These are phyloP conservation scores for Protodeltote pygarga DNA, from an alignment of 2,888 invertebrate species.

Conservation along the genomic window DNA sequence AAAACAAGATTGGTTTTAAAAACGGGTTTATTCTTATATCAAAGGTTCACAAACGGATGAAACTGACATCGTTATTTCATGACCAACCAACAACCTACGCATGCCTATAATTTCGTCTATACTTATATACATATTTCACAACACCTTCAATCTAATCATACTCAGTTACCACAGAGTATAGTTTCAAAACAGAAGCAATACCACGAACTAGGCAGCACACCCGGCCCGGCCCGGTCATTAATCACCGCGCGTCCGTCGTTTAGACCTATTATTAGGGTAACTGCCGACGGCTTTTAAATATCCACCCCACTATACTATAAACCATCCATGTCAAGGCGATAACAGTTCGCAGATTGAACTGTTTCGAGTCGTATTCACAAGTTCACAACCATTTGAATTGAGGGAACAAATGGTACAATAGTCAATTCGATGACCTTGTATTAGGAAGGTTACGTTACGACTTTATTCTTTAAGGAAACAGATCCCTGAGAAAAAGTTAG, in stretches of 20 bases:
- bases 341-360: constrained; percentile 57
- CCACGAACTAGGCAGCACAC: constrained; percentile 32
- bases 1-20: too few species aligned
- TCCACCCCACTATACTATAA: constrained; percentile 52
- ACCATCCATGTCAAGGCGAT: constrained; percentile 56
- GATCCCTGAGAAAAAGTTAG: too few species aligned
- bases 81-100: too few species aligned
- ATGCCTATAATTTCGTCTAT: too few species aligned
- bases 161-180: constrained; percentile 43
- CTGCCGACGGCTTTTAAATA: constrained; percentile 71
- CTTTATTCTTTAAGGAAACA: too few species aligned
- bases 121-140: too few species aligned
- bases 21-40: too few species aligned
- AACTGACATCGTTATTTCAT: too few species aligned
- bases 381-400: constrained; percentile 7
- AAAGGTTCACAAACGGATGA: too few species aligned
- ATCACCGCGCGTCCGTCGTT: constrained; percentile 62
- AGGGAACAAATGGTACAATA: constrained; percentile 21
- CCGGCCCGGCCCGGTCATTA: constrained; percentile 54
- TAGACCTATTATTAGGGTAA: constrained; percentile 68
- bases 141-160: constrained; percentile 13
- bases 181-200: constrained; percentile 33
- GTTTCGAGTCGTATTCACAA: constrained; percentile 30
- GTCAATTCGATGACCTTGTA: constrained; percentile 13
- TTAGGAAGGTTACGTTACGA: too few species aligned